These are phyloP conservation scores for Aplochiton taeniatus DNA, from an alignment of 2,797 vertebrate species.

Conservation along the genomic window DNA sequence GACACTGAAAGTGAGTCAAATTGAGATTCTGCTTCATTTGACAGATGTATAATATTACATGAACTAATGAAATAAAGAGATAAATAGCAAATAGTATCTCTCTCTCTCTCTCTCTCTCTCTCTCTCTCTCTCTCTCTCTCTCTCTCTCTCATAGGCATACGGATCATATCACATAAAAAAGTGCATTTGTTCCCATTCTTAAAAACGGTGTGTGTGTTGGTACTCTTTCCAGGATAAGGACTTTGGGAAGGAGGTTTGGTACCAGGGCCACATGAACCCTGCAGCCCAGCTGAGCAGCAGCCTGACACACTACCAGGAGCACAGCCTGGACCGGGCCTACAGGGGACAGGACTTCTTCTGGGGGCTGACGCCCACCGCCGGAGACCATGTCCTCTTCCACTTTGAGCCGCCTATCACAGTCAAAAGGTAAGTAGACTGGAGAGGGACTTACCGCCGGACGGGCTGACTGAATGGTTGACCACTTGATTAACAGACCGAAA, in stretches of 20 bases:
- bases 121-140: background rate
- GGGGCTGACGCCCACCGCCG: constrained; percentile 69
- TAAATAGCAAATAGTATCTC: too few relatives aligned
- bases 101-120: background rate
- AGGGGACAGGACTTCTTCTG: constrained; percentile 77
- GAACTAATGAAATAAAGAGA: too few relatives aligned
- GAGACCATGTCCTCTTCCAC: constrained; percentile 76
- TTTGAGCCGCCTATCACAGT: constrained; percentile 70
- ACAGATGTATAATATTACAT: too few relatives aligned
- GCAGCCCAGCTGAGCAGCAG: constrained; percentile 72
- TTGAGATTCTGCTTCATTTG: too few relatives aligned
- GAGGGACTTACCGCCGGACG: background rate
- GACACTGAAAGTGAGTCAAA: constrained; percentile 77
- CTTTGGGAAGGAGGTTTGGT: constrained; percentile 72
- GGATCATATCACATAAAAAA: too few relatives aligned
- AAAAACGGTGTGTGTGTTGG: background rate
- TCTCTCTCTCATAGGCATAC: too few relatives aligned
- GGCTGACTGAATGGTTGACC: too few relatives aligned
- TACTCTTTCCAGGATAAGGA: constrained; percentile 74
- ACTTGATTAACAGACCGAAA: too few relatives aligned
- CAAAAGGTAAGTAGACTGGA: constrained; percentile 69
- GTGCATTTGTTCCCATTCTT: background rate
- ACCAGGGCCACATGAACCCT: constrained; percentile 76
- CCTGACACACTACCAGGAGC: constrained; percentile 69
- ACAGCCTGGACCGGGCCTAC: constrained; percentile 76